Percentiles rank a stretch among this genome's conserved stretches.
Conservation (phyloP, 2,113 vertebrate species). For the Xiphorhynchus elegans region DNA sequence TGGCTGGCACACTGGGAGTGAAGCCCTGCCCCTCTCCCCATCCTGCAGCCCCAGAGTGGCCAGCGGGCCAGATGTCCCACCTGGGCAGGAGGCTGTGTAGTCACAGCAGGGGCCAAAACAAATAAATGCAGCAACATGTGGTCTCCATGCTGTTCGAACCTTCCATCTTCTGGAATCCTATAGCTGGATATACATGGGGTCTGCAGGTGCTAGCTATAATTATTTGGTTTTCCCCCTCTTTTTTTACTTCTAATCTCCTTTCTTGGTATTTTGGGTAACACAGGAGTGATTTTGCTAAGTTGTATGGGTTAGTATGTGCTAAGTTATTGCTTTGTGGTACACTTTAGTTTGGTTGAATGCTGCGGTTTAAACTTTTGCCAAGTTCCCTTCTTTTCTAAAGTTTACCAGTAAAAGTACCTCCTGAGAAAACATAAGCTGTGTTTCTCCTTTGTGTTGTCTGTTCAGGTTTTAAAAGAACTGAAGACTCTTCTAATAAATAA, state of each 20-base stretch:
- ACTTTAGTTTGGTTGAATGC: not conserved
- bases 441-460: not conserved
- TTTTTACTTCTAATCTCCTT: not conserved
- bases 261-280: not conserved
- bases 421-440: not conserved
- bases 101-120: not conserved
- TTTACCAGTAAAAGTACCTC: not conserved
- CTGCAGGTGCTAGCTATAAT: not conserved
- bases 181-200: not conserved
- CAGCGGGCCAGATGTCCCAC: not conserved
- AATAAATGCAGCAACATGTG: not conserved
- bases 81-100: not conserved
- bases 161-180: not conserved
- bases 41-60: not conserved
- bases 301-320: not conserved
- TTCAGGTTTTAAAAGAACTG: not conserved
- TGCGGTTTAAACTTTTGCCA: not conserved
- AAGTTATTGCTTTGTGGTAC: not conserved
- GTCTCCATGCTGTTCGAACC: not conserved
- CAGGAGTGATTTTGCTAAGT: not conserved
- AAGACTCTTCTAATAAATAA: not conserved
- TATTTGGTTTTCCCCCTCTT: not conserved
- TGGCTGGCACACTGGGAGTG: not conserved
- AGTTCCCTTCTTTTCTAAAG: not conserved
- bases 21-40: not conserved